Percentiles rank a stretch among this genome's conserved stretches.
Conservation (phyloP, 2,888 invertebrate species). For the Yponomeuta cagnagella region DNA sequence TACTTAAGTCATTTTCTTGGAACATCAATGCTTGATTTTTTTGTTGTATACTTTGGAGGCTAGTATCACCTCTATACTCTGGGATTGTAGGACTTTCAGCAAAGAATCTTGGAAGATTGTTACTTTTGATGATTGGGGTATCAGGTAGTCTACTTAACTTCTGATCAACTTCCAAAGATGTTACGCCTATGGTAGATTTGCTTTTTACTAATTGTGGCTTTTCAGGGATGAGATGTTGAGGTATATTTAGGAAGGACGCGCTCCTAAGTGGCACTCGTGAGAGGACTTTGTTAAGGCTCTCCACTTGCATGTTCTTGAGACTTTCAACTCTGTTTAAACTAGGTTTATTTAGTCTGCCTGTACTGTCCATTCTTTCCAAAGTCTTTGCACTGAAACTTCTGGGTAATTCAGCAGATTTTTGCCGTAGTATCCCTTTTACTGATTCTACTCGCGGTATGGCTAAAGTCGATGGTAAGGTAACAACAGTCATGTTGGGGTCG, state of each 20-base stretch:
- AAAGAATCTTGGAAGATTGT: constrained; percentile 65
- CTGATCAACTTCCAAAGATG: constrained; percentile 44
- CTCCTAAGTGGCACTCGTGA: constrained; percentile 65
- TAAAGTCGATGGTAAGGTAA: constrained; percentile 50
- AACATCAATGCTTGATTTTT: constrained; percentile 63
- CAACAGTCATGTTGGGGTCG: constrained; percentile 46
- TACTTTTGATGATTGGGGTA: constrained; percentile 67
- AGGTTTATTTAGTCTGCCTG: constrained; percentile 40
- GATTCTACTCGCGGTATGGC: constrained; percentile 60
- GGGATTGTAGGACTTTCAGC: constrained; percentile 54
- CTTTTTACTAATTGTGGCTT: constrained; percentile 61
- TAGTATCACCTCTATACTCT: constrained; percentile 62
- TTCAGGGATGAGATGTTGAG: constrained; percentile 55
- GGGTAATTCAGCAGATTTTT: constrained; percentile 37
- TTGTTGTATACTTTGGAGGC: constrained; percentile 67
- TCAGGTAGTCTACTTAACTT: constrained; percentile 62
- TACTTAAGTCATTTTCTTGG: constrained; percentile 74
- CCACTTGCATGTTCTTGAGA: constrained; percentile 59
- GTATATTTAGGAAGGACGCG: constrained; percentile 67
- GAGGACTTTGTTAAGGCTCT: constrained; percentile 58
- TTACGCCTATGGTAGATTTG: constrained; percentile 61
- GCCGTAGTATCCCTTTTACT: constrained; percentile 58
- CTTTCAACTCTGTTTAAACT: constrained; percentile 61
- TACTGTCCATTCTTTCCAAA: constrained; percentile 54
- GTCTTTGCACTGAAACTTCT: constrained; percentile 59